Evolutionary conservation across 2,113 vertebrate species (phyloP).

Genomic region (Sturnus vulgaris): DNA sequence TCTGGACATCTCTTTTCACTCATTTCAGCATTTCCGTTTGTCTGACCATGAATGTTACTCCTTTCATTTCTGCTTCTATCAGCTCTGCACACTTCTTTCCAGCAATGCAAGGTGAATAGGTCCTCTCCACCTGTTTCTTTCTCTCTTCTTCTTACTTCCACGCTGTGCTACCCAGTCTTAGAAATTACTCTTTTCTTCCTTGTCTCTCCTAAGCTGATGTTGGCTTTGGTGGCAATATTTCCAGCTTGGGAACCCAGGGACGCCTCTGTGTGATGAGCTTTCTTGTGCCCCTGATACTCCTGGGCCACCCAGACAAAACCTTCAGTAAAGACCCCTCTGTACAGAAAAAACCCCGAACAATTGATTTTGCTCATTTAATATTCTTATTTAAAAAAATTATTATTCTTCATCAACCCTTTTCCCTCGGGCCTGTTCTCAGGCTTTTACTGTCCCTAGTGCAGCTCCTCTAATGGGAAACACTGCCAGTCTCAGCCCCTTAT

Average conservation of each 20-base stretch:
- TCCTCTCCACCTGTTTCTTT: neutral
- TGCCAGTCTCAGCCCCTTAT: neutral
- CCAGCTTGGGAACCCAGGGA: neutral
- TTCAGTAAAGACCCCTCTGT: neutral
- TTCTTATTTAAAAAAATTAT: fast-evolving
- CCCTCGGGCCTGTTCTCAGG: neutral
- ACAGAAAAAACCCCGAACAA: neutral
- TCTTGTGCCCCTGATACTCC: neutral
- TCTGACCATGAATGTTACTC: neutral
- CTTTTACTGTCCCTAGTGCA: neutral
- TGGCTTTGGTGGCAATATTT: fast-evolving
- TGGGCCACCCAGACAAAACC: neutral
- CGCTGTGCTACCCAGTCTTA: neutral
- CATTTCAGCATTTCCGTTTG: neutral
- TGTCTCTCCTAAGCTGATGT: neutral
- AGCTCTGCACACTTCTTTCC: neutral
- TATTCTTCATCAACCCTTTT: neutral
- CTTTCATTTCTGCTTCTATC: neutral
- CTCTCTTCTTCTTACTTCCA: neutral
- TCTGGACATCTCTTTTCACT: neutral
- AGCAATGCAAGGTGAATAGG: neutral
- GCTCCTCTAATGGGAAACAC: neutral
- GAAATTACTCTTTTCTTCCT: neutral
- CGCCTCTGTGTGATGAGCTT: fast-evolving
- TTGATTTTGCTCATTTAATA: neutral